These are phyloP conservation scores for Carapus acus DNA, from an alignment of 2,797 vertebrate genomes.

Conservation along the genomic window DNA sequence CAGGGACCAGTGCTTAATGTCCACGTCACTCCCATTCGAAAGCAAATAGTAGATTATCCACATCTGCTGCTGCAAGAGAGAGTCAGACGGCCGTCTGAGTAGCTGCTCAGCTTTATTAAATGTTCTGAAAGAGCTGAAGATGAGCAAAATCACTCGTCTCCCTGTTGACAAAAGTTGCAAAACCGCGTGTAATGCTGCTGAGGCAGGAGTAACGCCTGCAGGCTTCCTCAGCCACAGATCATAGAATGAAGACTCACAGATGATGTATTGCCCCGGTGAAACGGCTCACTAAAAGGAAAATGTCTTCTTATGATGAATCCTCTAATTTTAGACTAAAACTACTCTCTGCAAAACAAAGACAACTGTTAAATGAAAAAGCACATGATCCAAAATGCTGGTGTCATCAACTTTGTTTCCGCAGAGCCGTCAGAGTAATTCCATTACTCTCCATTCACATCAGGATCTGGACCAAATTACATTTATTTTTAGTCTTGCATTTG, in stretches of 20 bases:
- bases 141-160: conserved; percentile 22
- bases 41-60: conserved; percentile 47
- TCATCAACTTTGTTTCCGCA: neutral
- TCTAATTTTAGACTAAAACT: conserved; percentile 17
- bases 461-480: no score
- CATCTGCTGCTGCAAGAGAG: conserved; percentile 45
- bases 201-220: no score
- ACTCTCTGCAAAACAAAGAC: conserved; percentile 11
- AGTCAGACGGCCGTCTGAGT: conserved; percentile 28
- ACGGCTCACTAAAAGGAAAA: conserved; percentile 13
- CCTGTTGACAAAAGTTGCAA: conserved; percentile 24
- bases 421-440: no score
- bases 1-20: conserved; percentile 61
- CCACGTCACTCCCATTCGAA: conserved; percentile 45
- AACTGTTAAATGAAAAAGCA: conserved; percentile 1
- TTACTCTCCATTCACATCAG: no score
- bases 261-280: neutral
- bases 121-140: conserved; percentile 15
- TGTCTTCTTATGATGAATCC: conserved; percentile 29
- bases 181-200: conserved; percentile 20
- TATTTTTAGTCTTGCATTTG: no score
- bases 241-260: no score
- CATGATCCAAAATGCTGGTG: conserved; percentile 2
- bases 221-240: no score
- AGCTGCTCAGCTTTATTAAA: conserved; percentile 23